phyloP scores from a whole-genome alignment of 2,797 vertebrate genomes.

The Thaleichthys pacificus region DNA sequence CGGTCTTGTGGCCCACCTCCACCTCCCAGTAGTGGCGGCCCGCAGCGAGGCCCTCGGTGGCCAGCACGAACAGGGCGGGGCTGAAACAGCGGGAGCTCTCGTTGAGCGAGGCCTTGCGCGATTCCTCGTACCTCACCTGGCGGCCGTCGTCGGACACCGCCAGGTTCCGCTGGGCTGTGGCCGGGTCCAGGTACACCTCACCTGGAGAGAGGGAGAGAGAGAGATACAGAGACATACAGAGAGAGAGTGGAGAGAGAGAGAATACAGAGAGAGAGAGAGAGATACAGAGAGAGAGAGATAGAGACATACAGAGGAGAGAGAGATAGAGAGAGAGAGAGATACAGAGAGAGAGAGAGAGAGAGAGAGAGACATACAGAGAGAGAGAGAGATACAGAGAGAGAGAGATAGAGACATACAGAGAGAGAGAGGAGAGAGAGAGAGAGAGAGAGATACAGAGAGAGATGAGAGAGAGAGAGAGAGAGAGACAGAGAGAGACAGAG shows the following conservation, averaged over 20 bases:
- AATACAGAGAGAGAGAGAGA: too few relatives aligned
- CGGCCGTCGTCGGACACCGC: constrained; percentile 72
- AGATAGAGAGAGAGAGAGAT: too few relatives aligned
- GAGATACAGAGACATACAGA: background rate
- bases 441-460: background rate
- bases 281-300: too few relatives aligned
- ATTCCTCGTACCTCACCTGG: constrained; percentile 75
- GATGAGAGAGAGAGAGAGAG: too few relatives aligned
- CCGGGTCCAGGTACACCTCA: constrained; percentile 77
- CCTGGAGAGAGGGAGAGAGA: constrained; percentile 53
- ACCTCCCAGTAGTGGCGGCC: constrained; percentile 87
- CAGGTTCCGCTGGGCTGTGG: constrained; percentile 79
- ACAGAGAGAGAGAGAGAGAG: too few relatives aligned
- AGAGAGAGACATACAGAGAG: too few relatives aligned
- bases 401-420: too few relatives aligned
- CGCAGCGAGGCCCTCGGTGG: constrained; percentile 62
- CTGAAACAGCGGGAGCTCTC: constrained; percentile 76
- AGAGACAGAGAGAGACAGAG: too few relatives aligned
- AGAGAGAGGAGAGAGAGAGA: background rate
- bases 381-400: too few relatives aligned
- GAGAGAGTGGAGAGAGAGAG: too few relatives aligned
- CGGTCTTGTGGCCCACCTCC: constrained; percentile 69
- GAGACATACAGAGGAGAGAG: too few relatives aligned
- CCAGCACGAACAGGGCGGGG: constrained; percentile 79
- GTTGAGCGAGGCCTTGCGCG: constrained; percentile 38